Conservation (phyloP, 2,797 vertebrate genomes). For the Steatocranus sp. region DNA sequence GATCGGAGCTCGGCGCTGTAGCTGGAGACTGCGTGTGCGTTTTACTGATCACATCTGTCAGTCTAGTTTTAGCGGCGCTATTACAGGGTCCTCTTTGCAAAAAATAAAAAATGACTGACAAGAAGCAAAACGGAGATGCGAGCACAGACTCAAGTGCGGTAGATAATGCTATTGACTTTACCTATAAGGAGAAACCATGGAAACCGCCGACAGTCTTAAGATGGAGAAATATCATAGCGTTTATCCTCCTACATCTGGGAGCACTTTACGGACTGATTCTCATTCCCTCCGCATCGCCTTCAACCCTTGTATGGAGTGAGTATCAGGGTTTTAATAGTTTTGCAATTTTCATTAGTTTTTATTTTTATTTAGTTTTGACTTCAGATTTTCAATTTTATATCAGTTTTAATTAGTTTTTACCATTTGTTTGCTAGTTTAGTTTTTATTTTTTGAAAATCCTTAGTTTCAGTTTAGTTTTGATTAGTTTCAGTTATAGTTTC, state of each 20-base stretch:
- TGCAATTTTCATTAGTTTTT: too few relatives aligned
- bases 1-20: not conserved
- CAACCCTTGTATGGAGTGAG: slow-evolving; percentile 86
- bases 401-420: too few relatives aligned
- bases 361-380: too few relatives aligned
- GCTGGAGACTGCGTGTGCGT: not conserved
- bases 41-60: slow-evolving; percentile 2
- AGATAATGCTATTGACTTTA: slow-evolving; percentile 86
- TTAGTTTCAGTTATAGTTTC: too few relatives aligned
- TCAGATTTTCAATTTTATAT: too few relatives aligned
- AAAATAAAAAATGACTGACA: slow-evolving; percentile 42
- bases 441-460: too few relatives aligned
- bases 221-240: slow-evolving; percentile 92
- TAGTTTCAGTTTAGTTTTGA: too few relatives aligned
- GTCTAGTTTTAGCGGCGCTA: not conserved
- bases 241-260: slow-evolving; percentile 81
- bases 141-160: slow-evolving; percentile 18
- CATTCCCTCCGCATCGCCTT: slow-evolving; percentile 72
- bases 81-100: not conserved
- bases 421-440: too few relatives aligned
- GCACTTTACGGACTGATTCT: slow-evolving; percentile 75
- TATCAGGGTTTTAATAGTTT: not conserved
- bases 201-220: slow-evolving; percentile 77
- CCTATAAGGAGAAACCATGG: slow-evolving; percentile 80
- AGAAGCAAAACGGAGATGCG: slow-evolving; percentile 40